Evolutionary conservation across 2,113 vertebrate genomes (phyloP).

Genomic region (Brachyistius frenatus): DNA sequence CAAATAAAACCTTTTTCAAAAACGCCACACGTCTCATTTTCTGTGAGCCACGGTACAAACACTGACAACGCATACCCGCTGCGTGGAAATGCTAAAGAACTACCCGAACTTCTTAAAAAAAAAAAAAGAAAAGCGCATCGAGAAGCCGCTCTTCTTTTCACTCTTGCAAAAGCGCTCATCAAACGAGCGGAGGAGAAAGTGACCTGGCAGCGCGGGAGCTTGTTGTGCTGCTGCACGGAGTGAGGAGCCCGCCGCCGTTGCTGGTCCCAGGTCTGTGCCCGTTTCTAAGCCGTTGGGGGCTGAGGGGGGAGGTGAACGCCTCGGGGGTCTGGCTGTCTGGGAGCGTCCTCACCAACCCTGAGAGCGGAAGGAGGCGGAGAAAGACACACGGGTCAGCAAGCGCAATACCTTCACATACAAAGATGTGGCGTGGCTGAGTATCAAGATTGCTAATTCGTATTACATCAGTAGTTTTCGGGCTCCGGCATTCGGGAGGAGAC

Average conservation of each 20-base stretch:
- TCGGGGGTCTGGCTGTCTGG: conserved; percentile 65
- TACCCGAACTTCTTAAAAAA: neutral
- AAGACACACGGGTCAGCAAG: neutral
- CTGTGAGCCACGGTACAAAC: neutral
- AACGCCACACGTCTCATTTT: neutral
- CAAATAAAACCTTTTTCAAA: neutral
- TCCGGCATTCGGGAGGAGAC: neutral
- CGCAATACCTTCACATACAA: neutral
- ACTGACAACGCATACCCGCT: neutral
- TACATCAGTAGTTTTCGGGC: conserved; percentile 6
- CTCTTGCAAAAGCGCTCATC: neutral
- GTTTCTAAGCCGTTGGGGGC: conserved; percentile 68
- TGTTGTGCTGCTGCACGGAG: conserved; percentile 74
- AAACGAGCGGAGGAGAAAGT: conserved; percentile 12
- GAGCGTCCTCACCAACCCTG: conserved; percentile 73
- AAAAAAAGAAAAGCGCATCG: neutral
- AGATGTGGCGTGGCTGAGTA: neutral
- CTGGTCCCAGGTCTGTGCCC: conserved; percentile 51
- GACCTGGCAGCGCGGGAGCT: conserved; percentile 82
- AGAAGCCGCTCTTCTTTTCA: neutral
- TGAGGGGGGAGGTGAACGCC: conserved; percentile 55
- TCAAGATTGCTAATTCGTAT: neutral
- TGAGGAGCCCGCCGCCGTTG: conserved; percentile 62
- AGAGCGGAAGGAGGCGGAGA: conserved; percentile 1
- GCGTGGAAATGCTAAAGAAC: neutral